Evolutionary conservation across 2,797 vertebrate genomes (phyloP).

Genomic region (Sebastes wilsoni): DNA sequence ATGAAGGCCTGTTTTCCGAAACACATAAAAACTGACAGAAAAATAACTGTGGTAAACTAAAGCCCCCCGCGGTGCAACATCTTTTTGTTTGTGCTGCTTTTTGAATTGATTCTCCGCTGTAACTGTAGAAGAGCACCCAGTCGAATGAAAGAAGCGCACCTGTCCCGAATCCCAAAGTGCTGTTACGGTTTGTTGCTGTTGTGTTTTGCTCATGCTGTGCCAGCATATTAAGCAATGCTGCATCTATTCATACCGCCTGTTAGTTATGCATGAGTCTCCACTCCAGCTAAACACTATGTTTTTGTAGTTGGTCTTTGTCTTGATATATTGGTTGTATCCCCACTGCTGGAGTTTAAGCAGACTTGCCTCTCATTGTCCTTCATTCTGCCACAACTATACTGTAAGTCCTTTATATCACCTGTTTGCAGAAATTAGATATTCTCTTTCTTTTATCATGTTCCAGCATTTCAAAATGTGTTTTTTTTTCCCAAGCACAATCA

Average conservation of each 20-base stretch:
- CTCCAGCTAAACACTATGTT: slow-evolving; percentile 21
- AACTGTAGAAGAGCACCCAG: neutral
- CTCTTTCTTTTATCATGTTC: slow-evolving; percentile 6
- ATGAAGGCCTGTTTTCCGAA: neutral
- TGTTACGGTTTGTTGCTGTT: neutral
- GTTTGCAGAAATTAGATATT: slow-evolving; percentile 32
- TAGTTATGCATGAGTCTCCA: slow-evolving; percentile 28
- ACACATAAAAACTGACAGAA: slow-evolving; percentile 7
- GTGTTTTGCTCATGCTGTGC: slow-evolving; percentile 31
- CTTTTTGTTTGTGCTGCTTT: slow-evolving; percentile 24
- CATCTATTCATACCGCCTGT: slow-evolving; percentile 15
- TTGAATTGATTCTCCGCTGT: slow-evolving; percentile 25
- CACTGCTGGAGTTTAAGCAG: slow-evolving; percentile 8
- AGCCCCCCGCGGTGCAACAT: slow-evolving; percentile 15
- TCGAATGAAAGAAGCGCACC: slow-evolving; percentile 19
- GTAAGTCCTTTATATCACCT: slow-evolving; percentile 22
- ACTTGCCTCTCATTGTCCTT: slow-evolving; percentile 23
- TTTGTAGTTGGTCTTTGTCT: slow-evolving; percentile 2
- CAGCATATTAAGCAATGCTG: slow-evolving; percentile 23
- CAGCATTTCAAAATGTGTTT: slow-evolving; percentile 5
- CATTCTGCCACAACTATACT: slow-evolving; percentile 7
- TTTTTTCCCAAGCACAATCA: slow-evolving; percentile 7
- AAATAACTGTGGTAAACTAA: slow-evolving; percentile 11
- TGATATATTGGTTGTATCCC: slow-evolving; percentile 1
- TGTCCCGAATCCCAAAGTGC: slow-evolving; percentile 29